Conservation (phyloP, 2,888 invertebrate species). For the Auanema freiburgensis region DNA sequence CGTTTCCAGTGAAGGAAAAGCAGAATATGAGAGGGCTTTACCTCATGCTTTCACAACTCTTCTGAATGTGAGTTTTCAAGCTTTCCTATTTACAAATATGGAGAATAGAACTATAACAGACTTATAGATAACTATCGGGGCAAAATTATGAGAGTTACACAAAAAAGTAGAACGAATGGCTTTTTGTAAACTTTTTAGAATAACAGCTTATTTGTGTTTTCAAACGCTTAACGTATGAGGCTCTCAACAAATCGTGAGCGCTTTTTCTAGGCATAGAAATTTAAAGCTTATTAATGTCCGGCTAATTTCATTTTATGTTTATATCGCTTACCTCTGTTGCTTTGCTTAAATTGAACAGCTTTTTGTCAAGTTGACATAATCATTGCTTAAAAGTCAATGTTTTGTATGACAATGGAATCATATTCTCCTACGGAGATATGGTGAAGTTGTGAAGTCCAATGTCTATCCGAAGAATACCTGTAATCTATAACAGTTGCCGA, state of each 20-base stretch:
- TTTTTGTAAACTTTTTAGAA: no score
- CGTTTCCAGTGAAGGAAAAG: constrained; percentile 77
- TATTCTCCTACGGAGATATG: not conserved
- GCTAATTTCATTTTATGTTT: constrained; percentile 1
- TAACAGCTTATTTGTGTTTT: no score
- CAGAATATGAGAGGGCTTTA: constrained; percentile 82
- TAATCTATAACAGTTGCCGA: constrained; percentile 13
- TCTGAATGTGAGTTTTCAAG: constrained; percentile 72
- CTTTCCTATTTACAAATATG: constrained; percentile 12
- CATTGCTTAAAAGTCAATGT: not conserved
- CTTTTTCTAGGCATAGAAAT: no score
- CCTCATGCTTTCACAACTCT: constrained; percentile 79
- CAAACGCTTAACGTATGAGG: no score
- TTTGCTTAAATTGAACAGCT: not conserved
- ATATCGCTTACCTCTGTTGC: constrained; percentile 11
- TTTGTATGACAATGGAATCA: not conserved
- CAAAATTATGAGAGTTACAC: no score
- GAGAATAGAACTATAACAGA: not conserved
- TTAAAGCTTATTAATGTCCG: no score
- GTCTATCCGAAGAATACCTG: not conserved
- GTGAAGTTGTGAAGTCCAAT: no score
- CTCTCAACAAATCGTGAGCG: no score
- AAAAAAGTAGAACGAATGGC: no score
- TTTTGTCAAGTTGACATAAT: no score
- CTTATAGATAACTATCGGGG: not conserved